Conservation (phyloP, 2,113 vertebrate species). For the Python bivittatus region DNA sequence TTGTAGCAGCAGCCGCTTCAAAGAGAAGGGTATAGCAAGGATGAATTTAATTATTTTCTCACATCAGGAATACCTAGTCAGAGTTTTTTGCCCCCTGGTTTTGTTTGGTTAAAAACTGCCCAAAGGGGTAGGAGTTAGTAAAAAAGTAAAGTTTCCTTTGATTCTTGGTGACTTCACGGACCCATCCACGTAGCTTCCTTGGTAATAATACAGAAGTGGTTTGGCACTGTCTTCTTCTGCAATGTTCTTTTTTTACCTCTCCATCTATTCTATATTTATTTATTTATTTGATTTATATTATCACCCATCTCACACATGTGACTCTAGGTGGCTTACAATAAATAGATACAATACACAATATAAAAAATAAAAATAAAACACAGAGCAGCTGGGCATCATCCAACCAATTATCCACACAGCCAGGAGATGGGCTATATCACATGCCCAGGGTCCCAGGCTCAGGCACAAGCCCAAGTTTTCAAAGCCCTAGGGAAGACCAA, state of each 20-base stretch:
- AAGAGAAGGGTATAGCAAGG: not conserved
- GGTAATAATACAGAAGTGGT: not conserved
- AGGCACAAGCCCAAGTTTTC: not conserved
- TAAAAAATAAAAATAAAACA: not conserved
- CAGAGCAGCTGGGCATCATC: not conserved
- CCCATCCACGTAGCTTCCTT: not conserved
- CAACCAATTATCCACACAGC: not conserved
- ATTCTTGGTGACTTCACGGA: not conserved
- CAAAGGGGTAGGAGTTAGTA: not conserved
- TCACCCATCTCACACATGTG: not conserved
- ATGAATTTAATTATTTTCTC: not conserved
- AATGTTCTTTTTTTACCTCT: not conserved
- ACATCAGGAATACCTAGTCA: not conserved
- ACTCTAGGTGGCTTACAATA: not conserved
- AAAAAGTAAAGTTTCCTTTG: not conserved
- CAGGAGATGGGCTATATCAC: not conserved
- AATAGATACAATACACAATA: not conserved
- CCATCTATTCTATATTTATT: not conserved
- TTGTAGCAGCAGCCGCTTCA: constrained; percentile 92
- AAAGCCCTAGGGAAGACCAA: too few relatives aligned
- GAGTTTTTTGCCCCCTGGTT: not conserved
- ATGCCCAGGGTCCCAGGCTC: not conserved
- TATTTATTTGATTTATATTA: not conserved
- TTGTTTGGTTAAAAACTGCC: not conserved
- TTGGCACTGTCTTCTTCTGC: not conserved